Conservation (phyloP, 2,888 invertebrate species). For the Tinea pellionella region DNA sequence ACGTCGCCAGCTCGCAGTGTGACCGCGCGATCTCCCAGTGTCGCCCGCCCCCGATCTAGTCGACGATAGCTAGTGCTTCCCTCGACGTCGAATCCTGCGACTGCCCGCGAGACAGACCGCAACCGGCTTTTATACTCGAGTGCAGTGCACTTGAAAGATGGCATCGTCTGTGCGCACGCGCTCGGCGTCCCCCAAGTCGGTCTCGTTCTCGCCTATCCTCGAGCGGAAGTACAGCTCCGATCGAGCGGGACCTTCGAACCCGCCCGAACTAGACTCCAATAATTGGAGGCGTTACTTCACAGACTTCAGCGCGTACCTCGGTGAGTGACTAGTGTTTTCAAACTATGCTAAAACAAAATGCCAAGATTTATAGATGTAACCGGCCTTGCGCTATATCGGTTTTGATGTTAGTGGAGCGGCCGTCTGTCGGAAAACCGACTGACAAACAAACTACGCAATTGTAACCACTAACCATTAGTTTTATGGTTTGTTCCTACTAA, state of each 20-base stretch:
- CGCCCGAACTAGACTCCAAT: constrained; percentile 44
- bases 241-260: constrained; percentile 24
- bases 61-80: constrained; percentile 15
- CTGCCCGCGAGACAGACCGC: constrained; percentile 41
- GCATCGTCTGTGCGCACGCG: constrained; percentile 72
- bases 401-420: constrained; percentile 54
- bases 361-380: constrained; percentile 12
- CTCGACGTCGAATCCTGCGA: constrained; percentile 27
- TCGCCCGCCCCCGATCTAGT: constrained; percentile 46
- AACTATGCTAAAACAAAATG: background rate
- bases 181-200: constrained; percentile 74
- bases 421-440: constrained; percentile 22
- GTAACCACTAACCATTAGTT: constrained; percentile 19
- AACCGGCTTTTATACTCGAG: constrained; percentile 48
- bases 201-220: constrained; percentile 73
- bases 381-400: constrained; percentile 62
- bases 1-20: constrained; percentile 55
- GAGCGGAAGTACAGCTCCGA: constrained; percentile 67
- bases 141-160: constrained; percentile 46
- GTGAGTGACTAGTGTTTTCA: constrained; percentile 41
- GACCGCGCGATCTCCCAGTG: constrained; percentile 59
- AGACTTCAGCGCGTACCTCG: constrained; percentile 64
- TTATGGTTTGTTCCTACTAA: background rate
- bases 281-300: constrained; percentile 63
- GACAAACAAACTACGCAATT: constrained; percentile 47